These are phyloP conservation scores for Phyllostomus hastatus DNA, from an alignment of 2,113 vertebrate genomes.

Conservation along the genomic window DNA sequence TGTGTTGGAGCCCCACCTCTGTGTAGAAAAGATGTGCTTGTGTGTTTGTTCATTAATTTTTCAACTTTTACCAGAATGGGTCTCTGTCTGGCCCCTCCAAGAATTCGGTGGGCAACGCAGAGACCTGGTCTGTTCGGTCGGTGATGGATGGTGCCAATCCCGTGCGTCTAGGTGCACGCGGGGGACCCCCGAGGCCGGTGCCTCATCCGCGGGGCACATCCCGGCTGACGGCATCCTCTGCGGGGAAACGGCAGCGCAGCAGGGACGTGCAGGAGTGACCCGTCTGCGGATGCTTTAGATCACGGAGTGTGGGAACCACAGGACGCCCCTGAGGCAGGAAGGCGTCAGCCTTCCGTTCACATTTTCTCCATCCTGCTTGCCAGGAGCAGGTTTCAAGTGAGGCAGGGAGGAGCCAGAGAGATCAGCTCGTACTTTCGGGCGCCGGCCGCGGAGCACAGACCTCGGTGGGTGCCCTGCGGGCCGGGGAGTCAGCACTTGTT, in stretches of 20 bases:
- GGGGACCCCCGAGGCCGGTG: too few species aligned
- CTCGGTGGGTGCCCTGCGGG: background rate
- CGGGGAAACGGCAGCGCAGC: background rate
- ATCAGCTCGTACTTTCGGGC: background rate
- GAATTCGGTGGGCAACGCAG: background rate
- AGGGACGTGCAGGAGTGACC: background rate
- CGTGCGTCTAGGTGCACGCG: background rate
- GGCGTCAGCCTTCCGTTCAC: slow-evolving; percentile 26
- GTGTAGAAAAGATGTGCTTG: background rate
- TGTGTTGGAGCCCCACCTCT: background rate
- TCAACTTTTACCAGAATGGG: background rate
- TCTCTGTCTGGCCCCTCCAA: background rate
- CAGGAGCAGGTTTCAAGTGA: background rate
- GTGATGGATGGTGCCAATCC: background rate
- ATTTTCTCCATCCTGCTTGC: slow-evolving; percentile 41
- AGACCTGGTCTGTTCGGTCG: background rate
- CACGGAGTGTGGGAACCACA: background rate
- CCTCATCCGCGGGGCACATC: background rate
- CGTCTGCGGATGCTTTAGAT: background rate
- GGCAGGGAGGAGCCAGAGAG: background rate
- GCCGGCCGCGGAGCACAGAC: background rate
- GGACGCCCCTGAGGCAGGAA: background rate
- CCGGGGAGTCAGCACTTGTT: slow-evolving; percentile 42
- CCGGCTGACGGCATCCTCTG: background rate
- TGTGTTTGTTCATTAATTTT: background rate